Base-by-base conservation (phyloP, 2,113 vertebrate genomes). In the Ptilonorhynchus violaceus region DNA sequence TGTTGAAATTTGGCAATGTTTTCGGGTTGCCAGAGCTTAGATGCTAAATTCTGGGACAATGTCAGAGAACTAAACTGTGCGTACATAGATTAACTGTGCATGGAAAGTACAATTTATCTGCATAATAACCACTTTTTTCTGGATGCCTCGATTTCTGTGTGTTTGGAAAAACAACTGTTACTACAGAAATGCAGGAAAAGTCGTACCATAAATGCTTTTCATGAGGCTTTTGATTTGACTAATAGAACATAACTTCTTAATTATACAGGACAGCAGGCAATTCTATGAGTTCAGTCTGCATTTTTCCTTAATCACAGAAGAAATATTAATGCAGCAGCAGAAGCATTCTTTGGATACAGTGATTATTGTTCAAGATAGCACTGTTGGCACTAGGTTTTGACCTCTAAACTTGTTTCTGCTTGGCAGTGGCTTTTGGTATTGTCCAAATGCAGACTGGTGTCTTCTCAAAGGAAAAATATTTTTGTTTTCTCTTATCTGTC, bases 401-500 rank as follows among this genome's bases (percentile, higher is more conserved):
- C 89, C 79, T 94, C 86, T 92, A n/a, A 86, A 81, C 76, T 94
- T 95, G 59, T 80, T 97, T 95, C 91, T 92, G 33, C 30, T 83
- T 96, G 92, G 63, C 92, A 89, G 35, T 13, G 76, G 23, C 78
- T 91, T 88, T 92, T 1, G 3, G 33, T 91, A 81, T 95, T 93
- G 91, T 94, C 55, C 50, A 52, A 95, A 13, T 31, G 28, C 60
- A 88, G 85, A 90, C 88, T 94, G 35, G 35, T 96, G 79, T 92
- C 92, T 92, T 94, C 91, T 80, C 50, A 77, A 93, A 93, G 55
- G 49, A 74, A 88, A 95, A 95, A 95, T 88, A 74, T 95, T 97
- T 96, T 94, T 89, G 35, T 89, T 95, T 93, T 88, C 50, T 90
- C 44, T 67, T 88, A 62, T 89, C 91, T 86, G 72, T 86, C 83